Conservation (phyloP, 2,113 vertebrate genomes). For the Setophaga petechia region DNA sequence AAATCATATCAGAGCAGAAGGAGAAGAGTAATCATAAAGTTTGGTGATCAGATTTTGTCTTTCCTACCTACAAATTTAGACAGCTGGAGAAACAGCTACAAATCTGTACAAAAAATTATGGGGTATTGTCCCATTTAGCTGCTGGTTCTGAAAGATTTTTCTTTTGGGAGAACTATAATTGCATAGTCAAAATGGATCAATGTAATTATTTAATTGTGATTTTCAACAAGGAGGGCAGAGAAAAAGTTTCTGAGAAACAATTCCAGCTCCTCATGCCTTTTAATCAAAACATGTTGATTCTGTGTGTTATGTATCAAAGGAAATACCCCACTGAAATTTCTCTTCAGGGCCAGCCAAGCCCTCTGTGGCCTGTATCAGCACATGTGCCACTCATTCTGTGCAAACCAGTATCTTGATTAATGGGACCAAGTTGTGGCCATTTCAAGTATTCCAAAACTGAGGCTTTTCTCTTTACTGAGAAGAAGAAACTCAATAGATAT, state of each 20-base stretch:
- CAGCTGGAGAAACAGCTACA: background rate
- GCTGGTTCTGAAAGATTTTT: background rate
- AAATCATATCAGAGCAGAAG: background rate
- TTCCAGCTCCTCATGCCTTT: background rate
- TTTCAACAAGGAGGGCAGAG: background rate
- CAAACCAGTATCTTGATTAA: background rate
- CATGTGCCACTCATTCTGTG: background rate
- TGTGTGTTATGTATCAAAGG: background rate
- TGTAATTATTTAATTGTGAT: background rate
- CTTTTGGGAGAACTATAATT: background rate
- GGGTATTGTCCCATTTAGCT: background rate
- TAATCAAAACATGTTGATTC: background rate
- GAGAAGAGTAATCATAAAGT: background rate
- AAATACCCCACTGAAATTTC: background rate
- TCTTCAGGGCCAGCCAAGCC: background rate
- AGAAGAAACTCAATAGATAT: background rate
- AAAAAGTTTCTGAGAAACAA: background rate
- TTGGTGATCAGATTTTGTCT: background rate
- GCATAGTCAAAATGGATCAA: background rate
- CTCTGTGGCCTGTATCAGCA: background rate
- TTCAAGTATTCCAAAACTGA: background rate
- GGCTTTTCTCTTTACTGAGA: background rate
- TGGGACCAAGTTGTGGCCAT: background rate
- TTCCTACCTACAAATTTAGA: background rate
- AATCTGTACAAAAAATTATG: background rate